These are phyloP conservation scores for Chrysina gloriosa DNA, from an alignment of 2,888 invertebrate genomes.

Conservation along the genomic window DNA sequence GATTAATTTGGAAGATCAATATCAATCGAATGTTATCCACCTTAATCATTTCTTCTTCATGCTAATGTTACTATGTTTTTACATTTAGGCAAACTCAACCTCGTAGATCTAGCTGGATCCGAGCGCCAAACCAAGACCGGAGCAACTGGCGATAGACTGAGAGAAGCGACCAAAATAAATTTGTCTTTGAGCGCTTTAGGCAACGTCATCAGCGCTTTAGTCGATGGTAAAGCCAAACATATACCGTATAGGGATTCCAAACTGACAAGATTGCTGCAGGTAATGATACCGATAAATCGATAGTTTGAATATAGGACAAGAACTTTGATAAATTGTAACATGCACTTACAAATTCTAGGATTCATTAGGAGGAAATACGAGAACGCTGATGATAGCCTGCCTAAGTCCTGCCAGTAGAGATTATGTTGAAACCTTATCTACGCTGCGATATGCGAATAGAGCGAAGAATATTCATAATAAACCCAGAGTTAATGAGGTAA, in stretches of 20 bases:
- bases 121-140: slow-evolving; percentile 87
- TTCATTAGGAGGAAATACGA: slow-evolving; percentile 87
- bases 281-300: slow-evolving; percentile 52
- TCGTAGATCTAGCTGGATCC: slow-evolving; percentile 91
- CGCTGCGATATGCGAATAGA: slow-evolving; percentile 84
- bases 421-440: slow-evolving; percentile 86
- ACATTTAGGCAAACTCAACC: slow-evolving; percentile 76
- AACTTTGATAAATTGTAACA: no score
- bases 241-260: slow-evolving; percentile 89
- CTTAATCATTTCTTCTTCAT: no score
- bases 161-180: slow-evolving; percentile 92
- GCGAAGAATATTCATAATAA: slow-evolving; percentile 90
- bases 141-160: slow-evolving; percentile 86
- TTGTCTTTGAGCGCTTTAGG: slow-evolving; percentile 87
- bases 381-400: slow-evolving; percentile 90
- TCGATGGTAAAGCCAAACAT: slow-evolving; percentile 84
- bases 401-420: slow-evolving; percentile 85
- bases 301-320: slow-evolving; percentile 5
- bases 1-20: no score
- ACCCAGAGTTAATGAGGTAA: slow-evolving; percentile 81
- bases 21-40: no score
- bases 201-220: slow-evolving; percentile 89
- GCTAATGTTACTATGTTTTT: slow-evolving; percentile 59
- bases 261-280: slow-evolving; percentile 80
- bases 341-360: no score